phyloP scores from a whole-genome alignment of 2,797 vertebrate species.

The Sebastes glaucus region DNA sequence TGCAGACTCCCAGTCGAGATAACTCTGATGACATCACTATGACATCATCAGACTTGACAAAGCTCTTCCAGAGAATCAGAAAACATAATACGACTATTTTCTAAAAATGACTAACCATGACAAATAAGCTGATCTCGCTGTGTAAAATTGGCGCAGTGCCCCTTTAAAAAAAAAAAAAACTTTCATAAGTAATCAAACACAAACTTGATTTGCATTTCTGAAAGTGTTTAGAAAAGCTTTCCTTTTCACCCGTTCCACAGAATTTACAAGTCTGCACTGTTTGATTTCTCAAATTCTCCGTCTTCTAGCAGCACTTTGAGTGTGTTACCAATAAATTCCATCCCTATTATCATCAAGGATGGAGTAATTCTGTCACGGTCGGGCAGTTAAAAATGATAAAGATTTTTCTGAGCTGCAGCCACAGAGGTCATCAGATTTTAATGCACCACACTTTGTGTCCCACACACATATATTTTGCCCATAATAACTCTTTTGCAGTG shows the following conservation, averaged over 20 bases:
- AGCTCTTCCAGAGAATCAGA: background rate
- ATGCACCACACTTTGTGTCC: background rate
- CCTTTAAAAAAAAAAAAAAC: background rate
- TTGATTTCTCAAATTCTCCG: background rate
- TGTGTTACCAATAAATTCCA: background rate
- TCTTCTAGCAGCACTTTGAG: background rate
- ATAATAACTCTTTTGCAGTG: background rate
- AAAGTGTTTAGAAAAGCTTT: background rate
- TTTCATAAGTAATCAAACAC: background rate
- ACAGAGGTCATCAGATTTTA: constrained; percentile 9
- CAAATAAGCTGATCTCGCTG: background rate
- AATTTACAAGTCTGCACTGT: background rate
- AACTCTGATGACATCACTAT: background rate
- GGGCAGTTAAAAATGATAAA: constrained; percentile 3
- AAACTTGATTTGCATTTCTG: background rate
- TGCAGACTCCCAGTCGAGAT: background rate
- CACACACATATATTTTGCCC: background rate
- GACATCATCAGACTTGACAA: background rate
- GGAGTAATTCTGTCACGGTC: background rate
- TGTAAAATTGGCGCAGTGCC: background rate
- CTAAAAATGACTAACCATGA: background rate
- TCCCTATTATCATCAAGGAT: background rate
- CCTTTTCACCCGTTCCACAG: background rate
- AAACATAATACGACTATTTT: no score
- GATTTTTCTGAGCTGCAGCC: background rate